Evolutionary conservation across 1,140 invertebrate genomes (phyloP), one percentile per base, ranked within the genome.

Genomic region (Caenorhabditis brenneri): DNA sequence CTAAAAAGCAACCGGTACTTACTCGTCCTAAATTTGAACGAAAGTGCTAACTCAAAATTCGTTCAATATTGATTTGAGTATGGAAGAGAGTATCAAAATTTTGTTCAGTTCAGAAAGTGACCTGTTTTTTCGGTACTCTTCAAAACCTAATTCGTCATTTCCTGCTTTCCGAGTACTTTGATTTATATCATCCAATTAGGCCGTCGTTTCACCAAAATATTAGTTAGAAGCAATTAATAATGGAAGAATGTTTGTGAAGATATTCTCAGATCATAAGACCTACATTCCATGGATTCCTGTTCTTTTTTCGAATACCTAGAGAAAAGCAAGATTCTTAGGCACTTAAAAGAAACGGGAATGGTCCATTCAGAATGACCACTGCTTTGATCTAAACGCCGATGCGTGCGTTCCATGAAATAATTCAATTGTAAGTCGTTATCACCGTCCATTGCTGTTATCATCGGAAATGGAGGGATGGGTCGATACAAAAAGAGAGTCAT

Each of bases 401-500:
- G 19, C 58, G 36, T n/a, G 29, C 65, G 36, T 46, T 36, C 22
- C 65, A 65, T 65, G 15, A 65, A 74, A 74, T 39, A 74, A 42
- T 24, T 74, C 36, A 42, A 42, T 74, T 27, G 9, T 27, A 65
- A 36, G 19, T 46, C 65, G 36, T 74, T 74, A 74, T 46, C n/a
- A 22, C 65, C 29, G n/a, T 7, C 31, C 33, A 46, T 27, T n/a
- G n/a, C 9, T n/a, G 65, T 42, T 42, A 74, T 42, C 33, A 15
- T 12, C 36, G 19, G 65, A 65, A 36, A n/a, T 29, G 46, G 65
- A 74, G 33, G n/a, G 65, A 74, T 27, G 33, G 36, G 65, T 74
- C n/a, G 36, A 31, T 74, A 74, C 65, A 74, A 74, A 74, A 74
- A 74, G 36, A 55, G 36, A 74, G n/a, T 36, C 58, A 9, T 74